phyloP scores from a whole-genome alignment of 1,140 invertebrate species.

The Heliothis subflexa region DNA sequence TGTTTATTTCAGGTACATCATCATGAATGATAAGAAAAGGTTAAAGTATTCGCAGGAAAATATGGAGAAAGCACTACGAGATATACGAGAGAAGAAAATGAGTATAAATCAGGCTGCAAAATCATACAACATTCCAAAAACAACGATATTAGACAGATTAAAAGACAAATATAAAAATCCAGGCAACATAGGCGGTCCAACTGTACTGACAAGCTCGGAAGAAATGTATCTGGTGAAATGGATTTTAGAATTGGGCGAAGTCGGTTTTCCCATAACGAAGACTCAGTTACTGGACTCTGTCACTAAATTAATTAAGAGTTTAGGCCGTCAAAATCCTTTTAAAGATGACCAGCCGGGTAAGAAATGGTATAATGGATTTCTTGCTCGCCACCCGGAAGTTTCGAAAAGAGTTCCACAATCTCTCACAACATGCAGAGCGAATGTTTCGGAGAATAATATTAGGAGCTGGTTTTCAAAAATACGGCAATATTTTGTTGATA shows the following conservation, averaged over 20 bases:
- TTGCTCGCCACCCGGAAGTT: slow-evolving; percentile 61
- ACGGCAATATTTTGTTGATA: slow-evolving; percentile 56
- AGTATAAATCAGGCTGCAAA: slow-evolving; percentile 44
- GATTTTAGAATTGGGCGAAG: slow-evolving; percentile 15
- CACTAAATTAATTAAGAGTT: slow-evolving; percentile 12
- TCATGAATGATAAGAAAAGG: slow-evolving; percentile 43
- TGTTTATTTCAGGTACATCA: slow-evolving; percentile 25
- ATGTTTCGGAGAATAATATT: slow-evolving; percentile 53
- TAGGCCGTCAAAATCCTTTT: slow-evolving; percentile 15
- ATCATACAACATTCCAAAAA: slow-evolving; percentile 42
- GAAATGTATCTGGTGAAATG: slow-evolving; percentile 17
- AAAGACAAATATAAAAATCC: slow-evolving; percentile 49
- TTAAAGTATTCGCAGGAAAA: slow-evolving; percentile 43
- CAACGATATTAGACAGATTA: slow-evolving; percentile 43
- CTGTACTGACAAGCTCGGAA: slow-evolving; percentile 21
- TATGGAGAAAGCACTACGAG: slow-evolving; percentile 46
- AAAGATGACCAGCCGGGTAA: slow-evolving; percentile 57
- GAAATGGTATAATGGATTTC: slow-evolving; percentile 65
- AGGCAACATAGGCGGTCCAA: slow-evolving; percentile 22
- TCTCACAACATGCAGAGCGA: slow-evolving; percentile 44
- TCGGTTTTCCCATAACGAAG: slow-evolving; percentile 25
- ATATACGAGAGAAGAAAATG: slow-evolving; percentile 48
- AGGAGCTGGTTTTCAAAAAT: slow-evolving; percentile 62
- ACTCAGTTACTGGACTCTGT: slow-evolving; percentile 11
- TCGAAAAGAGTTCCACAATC: slow-evolving; percentile 55